Base-by-base conservation (phyloP, 2,888 invertebrate genomes). In the Orthonychiurus folsomi region DNA sequence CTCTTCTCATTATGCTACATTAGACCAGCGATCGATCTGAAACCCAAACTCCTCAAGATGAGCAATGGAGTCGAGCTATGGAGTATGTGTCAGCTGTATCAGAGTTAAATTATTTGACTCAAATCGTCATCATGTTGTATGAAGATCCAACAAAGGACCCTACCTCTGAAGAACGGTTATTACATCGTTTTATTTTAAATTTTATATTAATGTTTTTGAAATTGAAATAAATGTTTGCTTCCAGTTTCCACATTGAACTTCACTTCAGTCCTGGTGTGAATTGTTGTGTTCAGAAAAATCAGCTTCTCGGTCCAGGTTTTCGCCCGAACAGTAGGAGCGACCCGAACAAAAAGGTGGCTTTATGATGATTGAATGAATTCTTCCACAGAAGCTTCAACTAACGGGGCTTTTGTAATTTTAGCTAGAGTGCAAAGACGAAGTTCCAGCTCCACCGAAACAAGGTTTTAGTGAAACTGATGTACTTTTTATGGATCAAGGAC, bases 221-320 rank as follows among this genome's bases (percentile, higher is more conserved):
- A 21, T 24, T 9, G 24, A 59, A 48, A 18, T 5, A 24, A 23
- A 26, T 61, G 52, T 50, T 23, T 27, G 1, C 25, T 24, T 55
- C 18, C 52, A 77, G 96, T 71, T 99, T 97, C 77, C 99, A 99
- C 77, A 93, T 99, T 59, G 99, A 99, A 79, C 80, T 99, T 15
- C 97, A 99, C 80, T 99, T 99, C 78, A 97, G 96, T 78, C 97
- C 99, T 0, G 99, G 99, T 63, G 93, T 91, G 3, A 94, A 92
- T 79, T 94, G 93, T 79, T 96, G 92, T 78, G 93, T 93, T 23
- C 91, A 93, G 76, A 93, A 93, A 78, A 93, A 93, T 81, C 78
- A 92, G 63, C 92, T 92, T 12, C 92, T 91, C 0, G 93, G 93
- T 0, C 93, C 93, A 9, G 93, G 93, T 26, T 93, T 93, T 78